phyloP scores from a whole-genome alignment of 2,113 vertebrate genomes.

The Paradoxurus hermaphroditus region DNA sequence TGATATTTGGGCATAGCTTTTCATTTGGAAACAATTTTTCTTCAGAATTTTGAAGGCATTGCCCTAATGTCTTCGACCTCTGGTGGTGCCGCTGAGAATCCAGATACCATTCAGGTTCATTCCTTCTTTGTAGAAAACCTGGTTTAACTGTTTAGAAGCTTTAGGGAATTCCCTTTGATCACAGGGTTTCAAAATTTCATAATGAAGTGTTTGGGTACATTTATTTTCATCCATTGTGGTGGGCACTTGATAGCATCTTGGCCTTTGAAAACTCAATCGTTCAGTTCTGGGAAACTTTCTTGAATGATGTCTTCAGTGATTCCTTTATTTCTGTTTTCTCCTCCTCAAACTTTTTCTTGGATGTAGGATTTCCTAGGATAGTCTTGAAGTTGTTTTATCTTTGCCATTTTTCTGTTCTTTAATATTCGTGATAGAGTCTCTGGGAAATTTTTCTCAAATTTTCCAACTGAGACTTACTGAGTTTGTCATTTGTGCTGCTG shows the following conservation, averaged over 20 bases:
- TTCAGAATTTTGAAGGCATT: not conserved
- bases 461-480: not conserved
- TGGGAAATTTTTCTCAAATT: conserved; percentile 15
- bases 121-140: not conserved
- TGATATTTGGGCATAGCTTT: not conserved
- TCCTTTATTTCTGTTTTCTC: not conserved
- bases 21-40: not conserved
- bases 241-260: not conserved
- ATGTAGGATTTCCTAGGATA: not conserved
- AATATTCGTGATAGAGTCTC: not conserved
- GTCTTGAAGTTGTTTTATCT: not conserved
- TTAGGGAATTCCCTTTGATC: not conserved
- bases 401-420: not conserved
- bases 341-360: not conserved
- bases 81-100: not conserved
- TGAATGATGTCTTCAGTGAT: not conserved
- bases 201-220: not conserved
- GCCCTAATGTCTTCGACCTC: not conserved
- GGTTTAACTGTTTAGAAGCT: not conserved
- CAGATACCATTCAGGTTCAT: not conserved
- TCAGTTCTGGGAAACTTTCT: not conserved
- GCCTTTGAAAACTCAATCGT: not conserved
- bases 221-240: not conserved
- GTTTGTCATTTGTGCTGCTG: not conserved
- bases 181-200: not conserved